Conservation (phyloP, 2,113 vertebrate species). For the Phylloscopus trochiloides region DNA sequence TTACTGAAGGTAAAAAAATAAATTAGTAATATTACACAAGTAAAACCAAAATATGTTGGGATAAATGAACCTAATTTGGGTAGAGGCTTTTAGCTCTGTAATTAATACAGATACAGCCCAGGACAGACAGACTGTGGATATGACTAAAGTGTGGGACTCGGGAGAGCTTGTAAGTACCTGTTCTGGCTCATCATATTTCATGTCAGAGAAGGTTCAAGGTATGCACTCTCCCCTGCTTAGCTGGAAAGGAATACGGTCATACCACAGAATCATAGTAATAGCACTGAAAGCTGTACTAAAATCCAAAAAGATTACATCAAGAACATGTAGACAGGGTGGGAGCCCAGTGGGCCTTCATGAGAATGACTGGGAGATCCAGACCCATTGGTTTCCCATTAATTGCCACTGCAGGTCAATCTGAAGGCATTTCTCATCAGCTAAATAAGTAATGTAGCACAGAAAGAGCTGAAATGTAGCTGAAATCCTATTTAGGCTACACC, state of each 20-base stretch:
- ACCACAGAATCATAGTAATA: not conserved
- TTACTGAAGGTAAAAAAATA: not conserved
- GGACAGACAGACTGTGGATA: not conserved
- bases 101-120: not conserved
- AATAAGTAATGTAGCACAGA: not conserved
- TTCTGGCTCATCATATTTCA: not conserved
- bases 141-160: not conserved
- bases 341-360: not conserved
- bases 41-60: not conserved
- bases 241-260: not conserved
- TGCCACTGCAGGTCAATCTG: not conserved
- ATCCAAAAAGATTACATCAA: not conserved
- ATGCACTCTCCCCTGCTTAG: not conserved
- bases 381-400: not conserved
- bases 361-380: not conserved
- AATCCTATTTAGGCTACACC: not conserved
- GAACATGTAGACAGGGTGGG: accelerated
- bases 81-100: not conserved
- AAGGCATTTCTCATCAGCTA: not conserved
- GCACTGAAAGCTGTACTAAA: not conserved
- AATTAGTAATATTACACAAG: not conserved
- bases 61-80: not conserved
- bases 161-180: not conserved
- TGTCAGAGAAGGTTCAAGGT: not conserved
- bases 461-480: not conserved